Conservation (phyloP, 2,113 vertebrate genomes). For the Plectropomus leopardus region DNA sequence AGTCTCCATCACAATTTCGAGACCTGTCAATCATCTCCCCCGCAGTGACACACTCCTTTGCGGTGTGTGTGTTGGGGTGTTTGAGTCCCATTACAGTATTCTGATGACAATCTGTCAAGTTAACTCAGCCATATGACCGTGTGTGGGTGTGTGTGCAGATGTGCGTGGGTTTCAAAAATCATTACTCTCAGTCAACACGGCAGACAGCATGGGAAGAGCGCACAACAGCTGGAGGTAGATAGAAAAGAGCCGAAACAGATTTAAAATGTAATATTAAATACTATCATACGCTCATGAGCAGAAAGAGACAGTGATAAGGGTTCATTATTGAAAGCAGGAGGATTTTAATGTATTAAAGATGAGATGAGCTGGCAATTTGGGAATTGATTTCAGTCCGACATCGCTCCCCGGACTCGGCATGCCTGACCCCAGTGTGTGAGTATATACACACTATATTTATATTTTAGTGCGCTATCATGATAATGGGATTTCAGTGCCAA, state of each 20-base stretch:
- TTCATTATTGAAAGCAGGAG: not conserved
- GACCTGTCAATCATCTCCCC: slow-evolving; percentile 68
- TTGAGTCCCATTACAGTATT: slow-evolving; percentile 78
- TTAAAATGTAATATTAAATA: slow-evolving; percentile 15
- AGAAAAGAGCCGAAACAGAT: not conserved
- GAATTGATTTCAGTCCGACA: slow-evolving; percentile 54
- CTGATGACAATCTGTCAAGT: slow-evolving; percentile 82
- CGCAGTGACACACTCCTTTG: slow-evolving; percentile 8
- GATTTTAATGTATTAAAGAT: slow-evolving; percentile 29
- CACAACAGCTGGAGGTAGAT: slow-evolving; percentile 28
- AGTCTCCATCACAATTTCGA: slow-evolving; percentile 58
- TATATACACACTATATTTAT: not conserved
- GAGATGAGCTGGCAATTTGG: slow-evolving; percentile 45
- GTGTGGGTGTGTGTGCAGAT: slow-evolving; percentile 21
- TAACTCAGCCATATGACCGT: slow-evolving; percentile 74
- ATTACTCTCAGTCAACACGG: slow-evolving; percentile 41
- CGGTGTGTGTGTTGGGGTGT: slow-evolving; percentile 8
- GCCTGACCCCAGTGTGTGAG: slow-evolving; percentile 1
- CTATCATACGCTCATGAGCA: not conserved
- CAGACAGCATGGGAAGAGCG: slow-evolving; percentile 5
- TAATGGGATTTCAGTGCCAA: slow-evolving; percentile 37
- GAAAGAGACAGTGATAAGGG: too few species aligned
- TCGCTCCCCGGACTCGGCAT: not conserved
- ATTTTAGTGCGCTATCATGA: slow-evolving; percentile 32
- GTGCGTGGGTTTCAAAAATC: slow-evolving; percentile 55